Percentiles rank a stretch among this genome's conserved stretches.
Conservation (phyloP, 2,797 vertebrate genomes). For the Selene dorsalis region DNA sequence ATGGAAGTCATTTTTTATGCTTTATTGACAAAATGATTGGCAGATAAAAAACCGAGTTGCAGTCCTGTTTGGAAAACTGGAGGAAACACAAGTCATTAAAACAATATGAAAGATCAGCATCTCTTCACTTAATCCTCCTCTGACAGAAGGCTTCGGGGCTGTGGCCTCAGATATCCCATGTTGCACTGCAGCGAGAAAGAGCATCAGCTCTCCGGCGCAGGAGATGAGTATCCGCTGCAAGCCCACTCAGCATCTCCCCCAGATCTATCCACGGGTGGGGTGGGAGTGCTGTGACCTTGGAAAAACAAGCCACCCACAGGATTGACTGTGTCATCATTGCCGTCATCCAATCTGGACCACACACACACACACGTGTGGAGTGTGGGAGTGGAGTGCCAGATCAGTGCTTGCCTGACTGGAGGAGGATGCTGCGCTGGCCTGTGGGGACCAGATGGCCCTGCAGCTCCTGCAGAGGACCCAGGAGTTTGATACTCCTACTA, state of each 20-base stretch:
- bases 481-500: conserved; percentile 58
- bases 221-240: conserved; percentile 52
- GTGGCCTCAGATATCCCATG: conserved; percentile 6
- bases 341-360: conserved; percentile 81
- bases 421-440: conserved; percentile 71
- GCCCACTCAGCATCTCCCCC: conserved; percentile 74
- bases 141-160: conserved; percentile 15
- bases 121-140: conserved; percentile 2
- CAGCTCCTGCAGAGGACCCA: conserved; percentile 66
- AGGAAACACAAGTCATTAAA: neutral
- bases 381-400: conserved; percentile 75
- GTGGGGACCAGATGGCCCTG: conserved; percentile 84
- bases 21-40: neutral
- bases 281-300: conserved; percentile 82
- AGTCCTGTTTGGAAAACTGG: neutral
- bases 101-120: neutral
- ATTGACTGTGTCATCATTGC: conserved; percentile 76
- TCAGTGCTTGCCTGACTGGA: conserved; percentile 69
- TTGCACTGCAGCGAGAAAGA: conserved; percentile 21
- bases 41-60: neutral
- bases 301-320: conserved; percentile 81
- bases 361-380: conserved; percentile 59
- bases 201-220: conserved; percentile 22
- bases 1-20: neutral
- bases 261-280: conserved; percentile 66